Evolutionary conservation across 2,113 vertebrate genomes (phyloP).

Genomic region (Capreolus pygargus): DNA sequence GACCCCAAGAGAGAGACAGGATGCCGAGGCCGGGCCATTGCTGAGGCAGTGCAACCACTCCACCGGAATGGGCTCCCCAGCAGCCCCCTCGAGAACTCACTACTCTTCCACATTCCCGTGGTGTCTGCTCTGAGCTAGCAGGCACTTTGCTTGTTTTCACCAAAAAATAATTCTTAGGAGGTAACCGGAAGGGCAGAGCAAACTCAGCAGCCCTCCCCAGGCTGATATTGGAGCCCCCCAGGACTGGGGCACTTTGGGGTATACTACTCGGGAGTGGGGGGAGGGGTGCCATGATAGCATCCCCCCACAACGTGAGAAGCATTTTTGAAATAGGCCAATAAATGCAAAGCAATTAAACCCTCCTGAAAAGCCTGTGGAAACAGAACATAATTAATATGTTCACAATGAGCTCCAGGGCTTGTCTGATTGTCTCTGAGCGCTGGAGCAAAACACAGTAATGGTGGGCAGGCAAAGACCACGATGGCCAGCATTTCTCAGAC

Average conservation of each 20-base stretch:
- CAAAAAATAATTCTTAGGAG: background rate
- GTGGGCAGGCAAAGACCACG: background rate
- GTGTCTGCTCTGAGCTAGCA: background rate
- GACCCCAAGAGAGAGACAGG: background rate
- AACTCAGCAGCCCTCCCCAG: background rate
- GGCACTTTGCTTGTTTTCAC: background rate
- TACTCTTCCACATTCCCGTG: background rate
- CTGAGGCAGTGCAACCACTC: background rate
- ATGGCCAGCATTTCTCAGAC: background rate
- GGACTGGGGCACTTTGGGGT: background rate
- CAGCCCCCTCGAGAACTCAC: background rate
- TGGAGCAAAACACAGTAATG: background rate
- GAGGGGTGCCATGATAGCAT: background rate
- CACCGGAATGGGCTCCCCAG: background rate
- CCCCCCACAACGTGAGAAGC: background rate
- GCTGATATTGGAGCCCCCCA: background rate
- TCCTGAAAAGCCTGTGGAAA: background rate
- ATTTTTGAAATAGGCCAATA: background rate
- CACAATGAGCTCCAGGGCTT: background rate
- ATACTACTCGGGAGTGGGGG: background rate
- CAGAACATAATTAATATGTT: slow-evolving; percentile 15
- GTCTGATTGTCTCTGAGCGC: background rate
- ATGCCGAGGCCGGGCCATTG: background rate
- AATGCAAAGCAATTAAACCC: background rate
- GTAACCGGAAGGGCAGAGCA: background rate